phyloP scores from a whole-genome alignment of 2,113 vertebrate genomes.

The Brachionichthys hirsutus region DNA sequence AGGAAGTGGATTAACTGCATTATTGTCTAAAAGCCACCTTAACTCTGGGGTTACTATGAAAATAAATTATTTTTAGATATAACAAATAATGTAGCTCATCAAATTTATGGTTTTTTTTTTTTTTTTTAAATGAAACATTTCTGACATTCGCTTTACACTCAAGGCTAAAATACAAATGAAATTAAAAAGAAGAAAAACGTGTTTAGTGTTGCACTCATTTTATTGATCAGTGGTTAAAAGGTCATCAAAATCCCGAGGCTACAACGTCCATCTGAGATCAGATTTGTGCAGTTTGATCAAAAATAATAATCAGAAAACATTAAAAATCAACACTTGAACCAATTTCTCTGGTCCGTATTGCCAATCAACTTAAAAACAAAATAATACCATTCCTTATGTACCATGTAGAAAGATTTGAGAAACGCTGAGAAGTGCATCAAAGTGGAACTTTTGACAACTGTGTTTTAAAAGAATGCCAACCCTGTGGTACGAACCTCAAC shows the following conservation, averaged over 20 bases:
- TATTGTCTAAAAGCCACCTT: neutral
- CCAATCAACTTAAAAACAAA: slow-evolving; percentile 62
- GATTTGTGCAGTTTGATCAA: slow-evolving; percentile 80
- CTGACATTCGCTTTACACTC: too few species aligned
- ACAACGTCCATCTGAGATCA: slow-evolving; percentile 59
- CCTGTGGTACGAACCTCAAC: slow-evolving; percentile 20
- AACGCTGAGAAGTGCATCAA: slow-evolving; percentile 68
- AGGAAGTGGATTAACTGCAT: slow-evolving; percentile 22
- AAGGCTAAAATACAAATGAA: too few species aligned
- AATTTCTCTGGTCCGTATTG: slow-evolving; percentile 55
- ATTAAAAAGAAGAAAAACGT: slow-evolving; percentile 57
- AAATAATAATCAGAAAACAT: slow-evolving; percentile 63
- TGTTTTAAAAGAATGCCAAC: slow-evolving; percentile 40
- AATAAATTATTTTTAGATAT: neutral
- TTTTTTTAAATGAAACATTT: too few species aligned
- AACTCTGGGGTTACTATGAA: neutral
- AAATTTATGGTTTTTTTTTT: too few species aligned
- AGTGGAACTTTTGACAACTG: slow-evolving; percentile 46
- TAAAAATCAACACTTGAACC: slow-evolving; percentile 66
- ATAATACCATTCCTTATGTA: slow-evolving; percentile 66
- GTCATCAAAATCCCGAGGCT: slow-evolving; percentile 68
- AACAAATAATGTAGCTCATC: neutral
- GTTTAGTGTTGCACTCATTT: slow-evolving; percentile 77
- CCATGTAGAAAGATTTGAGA: slow-evolving; percentile 63
- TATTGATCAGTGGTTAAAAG: slow-evolving; percentile 84